These are phyloP conservation scores for Vidua chalybeata DNA, from an alignment of 2,113 vertebrate genomes.

Conservation along the genomic window DNA sequence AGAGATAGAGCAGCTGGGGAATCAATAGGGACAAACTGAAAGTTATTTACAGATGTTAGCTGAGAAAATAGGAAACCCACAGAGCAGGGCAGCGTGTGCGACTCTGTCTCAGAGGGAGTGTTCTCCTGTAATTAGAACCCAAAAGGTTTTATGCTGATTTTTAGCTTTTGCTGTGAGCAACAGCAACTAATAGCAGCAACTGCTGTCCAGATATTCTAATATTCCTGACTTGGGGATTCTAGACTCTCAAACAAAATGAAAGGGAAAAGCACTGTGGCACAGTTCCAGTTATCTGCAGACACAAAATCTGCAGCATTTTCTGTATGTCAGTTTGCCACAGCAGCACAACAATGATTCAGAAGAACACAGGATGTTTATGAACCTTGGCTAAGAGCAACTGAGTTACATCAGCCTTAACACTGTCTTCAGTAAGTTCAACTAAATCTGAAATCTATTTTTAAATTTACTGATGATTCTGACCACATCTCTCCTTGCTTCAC, in stretches of 20 bases:
- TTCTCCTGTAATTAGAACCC: not conserved
- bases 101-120: not conserved
- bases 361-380: not conserved
- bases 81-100: not conserved
- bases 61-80: not conserved
- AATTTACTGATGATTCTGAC: not conserved
- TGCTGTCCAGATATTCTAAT: not conserved
- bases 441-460: not conserved
- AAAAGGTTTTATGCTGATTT: not conserved
- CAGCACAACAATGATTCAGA: not conserved
- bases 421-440: not conserved
- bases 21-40: slow-evolving; percentile 52
- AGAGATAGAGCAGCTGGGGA: slow-evolving; percentile 38
- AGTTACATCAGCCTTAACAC: not conserved
- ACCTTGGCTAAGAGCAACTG: not conserved
- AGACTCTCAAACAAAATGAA: not conserved
- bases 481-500: not conserved
- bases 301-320: not conserved
- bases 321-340: not conserved
- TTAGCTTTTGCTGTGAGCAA: not conserved
- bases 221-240: not conserved
- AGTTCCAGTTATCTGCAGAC: not conserved
- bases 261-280: not conserved
- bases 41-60: slow-evolving; percentile 62
- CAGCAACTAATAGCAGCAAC: not conserved